phyloP scores from a whole-genome alignment of 2,888 invertebrate genomes.

The Altica lythri region DNA sequence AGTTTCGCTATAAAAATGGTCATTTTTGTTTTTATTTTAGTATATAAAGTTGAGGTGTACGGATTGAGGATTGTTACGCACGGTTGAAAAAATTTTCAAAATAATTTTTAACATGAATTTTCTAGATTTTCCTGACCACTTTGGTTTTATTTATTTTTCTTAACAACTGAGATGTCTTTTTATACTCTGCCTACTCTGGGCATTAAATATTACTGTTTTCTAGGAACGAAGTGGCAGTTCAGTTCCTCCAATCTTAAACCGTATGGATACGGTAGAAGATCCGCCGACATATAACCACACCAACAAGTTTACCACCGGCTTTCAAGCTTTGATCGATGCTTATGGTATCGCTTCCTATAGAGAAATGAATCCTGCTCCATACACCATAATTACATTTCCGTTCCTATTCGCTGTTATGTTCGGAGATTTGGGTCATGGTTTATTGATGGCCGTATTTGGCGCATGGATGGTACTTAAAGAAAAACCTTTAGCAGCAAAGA shows the following conservation, averaged over 20 bases:
- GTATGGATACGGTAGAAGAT: conserved; percentile 85
- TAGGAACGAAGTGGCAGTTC: conserved; percentile 93
- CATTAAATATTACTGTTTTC: conserved; percentile 9
- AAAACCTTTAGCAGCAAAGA: conserved; percentile 85
- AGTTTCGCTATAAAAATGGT: too few relatives aligned
- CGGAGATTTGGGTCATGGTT: conserved; percentile 94
- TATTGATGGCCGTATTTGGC: conserved; percentile 89
- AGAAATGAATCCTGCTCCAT: conserved; percentile 97
- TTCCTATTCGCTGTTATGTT: conserved; percentile 99
- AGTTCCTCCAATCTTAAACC: conserved; percentile 93
- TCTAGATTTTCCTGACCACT: too few relatives aligned
- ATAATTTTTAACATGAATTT: too few relatives aligned
- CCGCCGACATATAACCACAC: conserved; percentile 96
- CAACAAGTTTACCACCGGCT: conserved; percentile 94
- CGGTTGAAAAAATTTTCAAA: too few relatives aligned
- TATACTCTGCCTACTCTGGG: conserved; percentile 2
- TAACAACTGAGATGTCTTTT: not conserved
- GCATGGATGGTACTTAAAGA: conserved; percentile 95
- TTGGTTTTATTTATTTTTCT: too few relatives aligned
- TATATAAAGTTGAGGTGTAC: too few relatives aligned
- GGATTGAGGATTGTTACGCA: too few relatives aligned
- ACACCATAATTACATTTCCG: conserved; percentile 96
- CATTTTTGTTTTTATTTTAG: too few relatives aligned
- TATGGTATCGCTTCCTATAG: conserved; percentile 95
- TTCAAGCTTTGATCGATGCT: conserved; percentile 93